Evolutionary conservation across 2,113 vertebrate species (phyloP).

Genomic region (Climacteris rufus): DNA sequence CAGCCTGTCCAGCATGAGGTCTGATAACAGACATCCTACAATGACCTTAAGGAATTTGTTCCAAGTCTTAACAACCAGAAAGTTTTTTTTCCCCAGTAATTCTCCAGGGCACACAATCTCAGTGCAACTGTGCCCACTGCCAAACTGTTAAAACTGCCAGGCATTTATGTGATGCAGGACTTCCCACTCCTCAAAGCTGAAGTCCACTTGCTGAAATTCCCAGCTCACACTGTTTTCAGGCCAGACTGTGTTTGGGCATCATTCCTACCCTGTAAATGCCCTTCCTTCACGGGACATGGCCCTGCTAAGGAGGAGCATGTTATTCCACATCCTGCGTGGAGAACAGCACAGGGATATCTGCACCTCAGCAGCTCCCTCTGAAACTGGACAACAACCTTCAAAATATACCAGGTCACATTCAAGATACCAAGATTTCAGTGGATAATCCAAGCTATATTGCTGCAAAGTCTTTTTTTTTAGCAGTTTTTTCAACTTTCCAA

Average conservation of each 20-base stretch:
- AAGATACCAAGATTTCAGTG: not conserved
- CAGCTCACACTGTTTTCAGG: not conserved
- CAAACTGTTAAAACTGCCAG: not conserved
- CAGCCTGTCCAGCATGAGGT: not conserved
- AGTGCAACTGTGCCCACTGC: not conserved
- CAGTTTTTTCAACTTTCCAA: not conserved
- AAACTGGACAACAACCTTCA: not conserved
- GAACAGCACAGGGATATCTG: not conserved
- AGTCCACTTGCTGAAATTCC: not conserved
- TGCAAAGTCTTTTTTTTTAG: not conserved
- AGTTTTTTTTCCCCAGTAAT: not conserved
- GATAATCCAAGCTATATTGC: not conserved
- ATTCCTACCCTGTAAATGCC: rapidly evolving
- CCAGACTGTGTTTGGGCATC: not conserved
- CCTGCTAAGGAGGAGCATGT: not conserved
- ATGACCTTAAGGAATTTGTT: not conserved
- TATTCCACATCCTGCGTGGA: not conserved
- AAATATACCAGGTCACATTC: not conserved
- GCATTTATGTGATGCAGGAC: not conserved
- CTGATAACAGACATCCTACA: not conserved
- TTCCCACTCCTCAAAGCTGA: not conserved
- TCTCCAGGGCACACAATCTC: not conserved
- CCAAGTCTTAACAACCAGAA: not conserved
- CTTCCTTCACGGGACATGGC: no score
- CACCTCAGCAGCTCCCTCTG: not conserved